phyloP scores from a whole-genome alignment of 2,113 vertebrate genomes.

The Psephotus haematonotus region DNA sequence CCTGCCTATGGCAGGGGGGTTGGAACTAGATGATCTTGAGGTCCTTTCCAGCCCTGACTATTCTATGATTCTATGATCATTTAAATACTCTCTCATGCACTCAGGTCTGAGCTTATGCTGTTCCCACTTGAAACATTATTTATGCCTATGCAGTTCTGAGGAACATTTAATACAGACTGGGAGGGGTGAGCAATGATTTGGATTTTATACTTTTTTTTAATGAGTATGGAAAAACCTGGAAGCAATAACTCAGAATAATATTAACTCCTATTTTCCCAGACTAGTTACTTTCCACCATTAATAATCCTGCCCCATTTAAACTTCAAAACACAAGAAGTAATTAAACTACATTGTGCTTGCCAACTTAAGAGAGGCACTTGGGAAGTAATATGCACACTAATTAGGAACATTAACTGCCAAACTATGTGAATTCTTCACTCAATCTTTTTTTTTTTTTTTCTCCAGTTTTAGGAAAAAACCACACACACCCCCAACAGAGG shows the following conservation, averaged over 20 bases:
- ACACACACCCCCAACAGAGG: background rate
- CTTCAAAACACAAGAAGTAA: slow-evolving; percentile 11
- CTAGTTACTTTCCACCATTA: background rate
- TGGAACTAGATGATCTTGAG: too few species aligned
- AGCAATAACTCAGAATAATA: background rate
- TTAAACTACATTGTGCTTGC: background rate
- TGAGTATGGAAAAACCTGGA: background rate
- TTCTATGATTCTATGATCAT: too few species aligned
- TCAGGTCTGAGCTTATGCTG: background rate
- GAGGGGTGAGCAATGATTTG: background rate
- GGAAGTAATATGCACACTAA: slow-evolving; percentile 10
- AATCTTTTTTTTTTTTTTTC: background rate
- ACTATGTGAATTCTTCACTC: background rate
- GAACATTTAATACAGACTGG: background rate
- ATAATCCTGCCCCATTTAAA: background rate
- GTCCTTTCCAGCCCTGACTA: too few species aligned
- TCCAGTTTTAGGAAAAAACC: background rate
- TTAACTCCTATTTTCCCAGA: background rate
- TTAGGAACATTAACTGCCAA: background rate
- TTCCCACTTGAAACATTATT: background rate
- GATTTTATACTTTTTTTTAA: background rate
- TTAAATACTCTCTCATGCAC: background rate
- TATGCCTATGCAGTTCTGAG: background rate
- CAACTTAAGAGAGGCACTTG: background rate
- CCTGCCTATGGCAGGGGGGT: too few species aligned